These are phyloP conservation scores for Pollenia labialis DNA, from an alignment of 2,888 invertebrate genomes.

Conservation along the genomic window DNA sequence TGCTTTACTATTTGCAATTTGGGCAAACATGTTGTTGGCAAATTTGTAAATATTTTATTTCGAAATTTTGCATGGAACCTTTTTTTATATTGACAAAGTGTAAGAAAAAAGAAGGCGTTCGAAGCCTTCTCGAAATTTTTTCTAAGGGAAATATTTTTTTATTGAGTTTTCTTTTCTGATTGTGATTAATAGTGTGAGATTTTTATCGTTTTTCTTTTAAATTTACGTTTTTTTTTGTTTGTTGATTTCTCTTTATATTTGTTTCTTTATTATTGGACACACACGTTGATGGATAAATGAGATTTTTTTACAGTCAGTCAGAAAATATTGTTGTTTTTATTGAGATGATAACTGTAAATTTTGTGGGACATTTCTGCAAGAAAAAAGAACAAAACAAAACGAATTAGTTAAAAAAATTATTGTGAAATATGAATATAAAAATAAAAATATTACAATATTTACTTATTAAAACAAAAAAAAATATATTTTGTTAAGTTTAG, in stretches of 20 bases:
- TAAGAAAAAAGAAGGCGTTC: neutral
- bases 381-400: conserved; percentile 1
- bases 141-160: neutral
- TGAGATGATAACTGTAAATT: conserved; percentile 18
- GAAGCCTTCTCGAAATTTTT: neutral
- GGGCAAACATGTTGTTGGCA: conserved; percentile 63
- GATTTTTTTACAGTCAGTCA: conserved; percentile 7
- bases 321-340: neutral
- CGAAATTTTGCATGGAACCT: conserved; percentile 57
- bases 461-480: too few species aligned
- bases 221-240: conserved; percentile 8
- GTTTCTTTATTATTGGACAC: neutral
- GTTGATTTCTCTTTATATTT: neutral
- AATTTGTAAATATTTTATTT: conserved; percentile 51
- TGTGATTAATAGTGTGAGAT: neutral
- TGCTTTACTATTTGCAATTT: conserved; percentile 31
- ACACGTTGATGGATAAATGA: conserved; percentile 17
- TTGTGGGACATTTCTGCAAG: conserved; percentile 55
- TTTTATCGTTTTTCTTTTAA: conserved; percentile 8
- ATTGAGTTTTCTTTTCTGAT: neutral
- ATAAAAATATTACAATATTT: conserved; percentile 3
- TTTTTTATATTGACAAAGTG: neutral
- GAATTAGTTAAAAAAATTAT: conserved; percentile 35
- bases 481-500: too few species aligned
- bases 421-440: neutral